These are phyloP conservation scores for Promerops cafer DNA, from an alignment of 2,113 vertebrate genomes.

Conservation along the genomic window DNA sequence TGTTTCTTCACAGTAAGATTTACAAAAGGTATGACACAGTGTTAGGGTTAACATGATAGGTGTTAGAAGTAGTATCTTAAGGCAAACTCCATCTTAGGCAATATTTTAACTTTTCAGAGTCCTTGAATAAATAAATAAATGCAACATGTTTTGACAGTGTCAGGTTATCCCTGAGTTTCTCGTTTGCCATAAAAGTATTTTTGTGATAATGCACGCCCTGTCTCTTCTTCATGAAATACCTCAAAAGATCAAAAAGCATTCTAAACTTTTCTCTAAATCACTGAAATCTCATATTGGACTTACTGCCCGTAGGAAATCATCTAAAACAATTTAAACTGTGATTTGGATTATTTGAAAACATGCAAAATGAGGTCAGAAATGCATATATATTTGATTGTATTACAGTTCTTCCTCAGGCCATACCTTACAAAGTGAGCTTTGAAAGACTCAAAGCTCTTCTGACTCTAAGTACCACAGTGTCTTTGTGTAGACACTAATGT, in stretches of 20 bases:
- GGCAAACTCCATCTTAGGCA: not conserved
- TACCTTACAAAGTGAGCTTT: not conserved
- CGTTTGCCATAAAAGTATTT: not conserved
- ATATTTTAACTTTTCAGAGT: not conserved
- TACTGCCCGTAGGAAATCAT: not conserved
- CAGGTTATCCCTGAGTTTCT: not conserved
- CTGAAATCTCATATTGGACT: not conserved
- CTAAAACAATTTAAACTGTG: not conserved
- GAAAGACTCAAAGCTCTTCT: not conserved
- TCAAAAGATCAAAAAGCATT: not conserved
- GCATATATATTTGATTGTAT: not conserved
- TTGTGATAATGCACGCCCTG: not conserved
- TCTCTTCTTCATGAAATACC: not conserved
- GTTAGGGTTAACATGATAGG: not conserved
- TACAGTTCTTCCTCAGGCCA: not conserved
- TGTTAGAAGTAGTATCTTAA: not conserved
- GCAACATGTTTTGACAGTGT: not conserved
- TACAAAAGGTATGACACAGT: not conserved
- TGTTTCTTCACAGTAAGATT: not conserved
- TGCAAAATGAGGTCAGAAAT: not conserved
- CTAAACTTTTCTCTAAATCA: not conserved
- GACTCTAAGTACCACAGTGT: not conserved
- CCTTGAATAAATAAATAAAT: not conserved
- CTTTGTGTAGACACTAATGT: not conserved
- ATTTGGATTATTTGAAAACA: not conserved